These are phyloP conservation scores for Neotoma lepida DNA, from an alignment of 2,113 vertebrate genomes.

Conservation along the genomic window DNA sequence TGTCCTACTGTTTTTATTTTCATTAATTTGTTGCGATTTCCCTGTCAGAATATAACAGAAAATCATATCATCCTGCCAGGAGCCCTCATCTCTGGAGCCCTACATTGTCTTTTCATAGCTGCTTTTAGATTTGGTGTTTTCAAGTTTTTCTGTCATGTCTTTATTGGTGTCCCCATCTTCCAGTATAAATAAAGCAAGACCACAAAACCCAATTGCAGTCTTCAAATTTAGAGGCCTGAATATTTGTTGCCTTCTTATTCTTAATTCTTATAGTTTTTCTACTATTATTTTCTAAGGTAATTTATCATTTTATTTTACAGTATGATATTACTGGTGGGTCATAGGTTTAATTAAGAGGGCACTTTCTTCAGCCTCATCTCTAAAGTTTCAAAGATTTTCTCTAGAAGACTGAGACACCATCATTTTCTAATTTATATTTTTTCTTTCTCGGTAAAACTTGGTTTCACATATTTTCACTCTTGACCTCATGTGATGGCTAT, in stretches of 20 bases:
- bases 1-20: slow-evolving; percentile 7
- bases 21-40: slow-evolving; percentile 14
- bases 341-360: not conserved
- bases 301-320: slow-evolving; percentile 23
- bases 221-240: not conserved
- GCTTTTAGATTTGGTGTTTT: slow-evolving; percentile 42
- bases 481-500: slow-evolving; percentile 7
- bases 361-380: not conserved
- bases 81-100: slow-evolving; percentile 21
- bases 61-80: not conserved
- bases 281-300: slow-evolving; percentile 29
- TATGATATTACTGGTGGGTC: slow-evolving; percentile 22
- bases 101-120: slow-evolving; percentile 32
- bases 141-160: slow-evolving; percentile 4
- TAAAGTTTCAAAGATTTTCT: slow-evolving; percentile 59
- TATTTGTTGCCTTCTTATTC: slow-evolving; percentile 42
- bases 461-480: slow-evolving; percentile 1
- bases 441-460: slow-evolving; percentile 59
- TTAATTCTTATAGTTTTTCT: too few relatives aligned
- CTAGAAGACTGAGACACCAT: slow-evolving; percentile 17
- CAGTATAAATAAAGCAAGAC: slow-evolving; percentile 24
- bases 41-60: slow-evolving; percentile 14
- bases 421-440: slow-evolving; percentile 22
- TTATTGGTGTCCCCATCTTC: not conserved
- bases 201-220: not conserved